A percentile compares a stretch with the other conserved stretches of the same genome.
Evolutionary conservation across 2,888 invertebrate species (phyloP).

Genomic region (Cantharis flavilabris): DNA sequence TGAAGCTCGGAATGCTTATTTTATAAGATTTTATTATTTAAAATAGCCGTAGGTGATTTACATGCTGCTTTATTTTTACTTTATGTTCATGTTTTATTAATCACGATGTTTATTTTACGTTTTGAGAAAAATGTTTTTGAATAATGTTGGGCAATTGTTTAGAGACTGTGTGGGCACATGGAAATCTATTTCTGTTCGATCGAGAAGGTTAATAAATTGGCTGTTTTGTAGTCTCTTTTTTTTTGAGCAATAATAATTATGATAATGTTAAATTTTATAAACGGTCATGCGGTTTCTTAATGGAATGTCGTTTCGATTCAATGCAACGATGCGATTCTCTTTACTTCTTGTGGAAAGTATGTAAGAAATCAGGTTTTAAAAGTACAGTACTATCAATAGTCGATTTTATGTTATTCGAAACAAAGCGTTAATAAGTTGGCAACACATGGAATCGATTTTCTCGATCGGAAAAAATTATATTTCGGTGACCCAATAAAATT

Average conservation of each 20-base stretch:
- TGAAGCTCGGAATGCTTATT: neutral
- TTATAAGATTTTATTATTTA: neutral
- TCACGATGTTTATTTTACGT: constrained; percentile 34
- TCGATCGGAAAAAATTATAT: neutral
- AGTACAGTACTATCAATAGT: constrained; percentile 38
- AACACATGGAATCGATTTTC: neutral
- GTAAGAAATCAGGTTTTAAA: constrained; percentile 37
- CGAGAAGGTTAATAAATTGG: neutral
- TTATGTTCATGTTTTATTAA: constrained; percentile 37
- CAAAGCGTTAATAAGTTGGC: neutral
- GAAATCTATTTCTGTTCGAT: neutral
- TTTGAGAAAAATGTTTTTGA: constrained; percentile 30
- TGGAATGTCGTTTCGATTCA: constrained; percentile 2
- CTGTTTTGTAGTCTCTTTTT: neutral
- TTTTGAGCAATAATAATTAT: neutral
- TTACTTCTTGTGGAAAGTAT: constrained; percentile 34
- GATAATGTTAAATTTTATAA: constrained; percentile 4
- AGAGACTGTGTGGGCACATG: neutral
- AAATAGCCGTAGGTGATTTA: neutral
- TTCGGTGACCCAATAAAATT: neutral
- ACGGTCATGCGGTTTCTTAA: constrained; percentile 32
- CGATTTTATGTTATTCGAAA: constrained; percentile 16
- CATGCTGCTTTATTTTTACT: neutral
- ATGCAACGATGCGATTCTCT: constrained; percentile 25
- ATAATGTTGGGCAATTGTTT: constrained; percentile 30